These are phyloP conservation scores for Diadromus collaris DNA, from an alignment of 2,888 invertebrate genomes.

Conservation along the genomic window DNA sequence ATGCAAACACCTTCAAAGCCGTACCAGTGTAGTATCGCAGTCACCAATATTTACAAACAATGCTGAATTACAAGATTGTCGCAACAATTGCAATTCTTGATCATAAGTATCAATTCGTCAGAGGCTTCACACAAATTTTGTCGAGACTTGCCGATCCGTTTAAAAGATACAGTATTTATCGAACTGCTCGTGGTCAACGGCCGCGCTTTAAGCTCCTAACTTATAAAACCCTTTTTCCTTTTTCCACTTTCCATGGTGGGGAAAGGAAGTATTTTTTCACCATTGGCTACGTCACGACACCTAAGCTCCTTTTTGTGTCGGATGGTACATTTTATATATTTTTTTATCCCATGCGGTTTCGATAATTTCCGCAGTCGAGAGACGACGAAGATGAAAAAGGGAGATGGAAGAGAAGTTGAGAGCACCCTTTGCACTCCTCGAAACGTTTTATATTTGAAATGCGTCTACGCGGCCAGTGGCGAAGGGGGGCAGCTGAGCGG, in stretches of 20 bases:
- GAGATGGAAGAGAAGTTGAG: slow-evolving; percentile 17
- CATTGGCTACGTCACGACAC: slow-evolving; percentile 25
- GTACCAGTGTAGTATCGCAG: background rate
- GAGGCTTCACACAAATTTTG: background rate
- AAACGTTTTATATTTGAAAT: slow-evolving; percentile 65
- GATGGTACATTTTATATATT: slow-evolving; percentile 50
- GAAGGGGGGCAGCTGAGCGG: slow-evolving; percentile 42
- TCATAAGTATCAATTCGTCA: background rate
- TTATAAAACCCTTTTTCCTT: background rate
- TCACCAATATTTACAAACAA: background rate
- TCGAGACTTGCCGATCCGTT: background rate
- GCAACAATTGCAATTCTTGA: background rate
- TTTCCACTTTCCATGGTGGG: background rate
- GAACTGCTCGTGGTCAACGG: background rate
- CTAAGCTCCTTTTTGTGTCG: slow-evolving; percentile 52
- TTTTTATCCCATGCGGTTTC: slow-evolving; percentile 51
- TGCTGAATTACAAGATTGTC: background rate
- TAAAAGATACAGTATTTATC: background rate
- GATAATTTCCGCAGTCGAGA: slow-evolving; percentile 51
- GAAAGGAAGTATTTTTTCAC: background rate
- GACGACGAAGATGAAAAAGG: slow-evolving; percentile 16
- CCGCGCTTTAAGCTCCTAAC: background rate
- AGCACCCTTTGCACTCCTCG: slow-evolving; percentile 16
- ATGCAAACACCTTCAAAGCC: background rate
- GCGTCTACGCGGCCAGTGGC: slow-evolving; percentile 56